phyloP scores from a whole-genome alignment of 2,797 vertebrate genomes.

The Brachyrhaphis roseni region DNA sequence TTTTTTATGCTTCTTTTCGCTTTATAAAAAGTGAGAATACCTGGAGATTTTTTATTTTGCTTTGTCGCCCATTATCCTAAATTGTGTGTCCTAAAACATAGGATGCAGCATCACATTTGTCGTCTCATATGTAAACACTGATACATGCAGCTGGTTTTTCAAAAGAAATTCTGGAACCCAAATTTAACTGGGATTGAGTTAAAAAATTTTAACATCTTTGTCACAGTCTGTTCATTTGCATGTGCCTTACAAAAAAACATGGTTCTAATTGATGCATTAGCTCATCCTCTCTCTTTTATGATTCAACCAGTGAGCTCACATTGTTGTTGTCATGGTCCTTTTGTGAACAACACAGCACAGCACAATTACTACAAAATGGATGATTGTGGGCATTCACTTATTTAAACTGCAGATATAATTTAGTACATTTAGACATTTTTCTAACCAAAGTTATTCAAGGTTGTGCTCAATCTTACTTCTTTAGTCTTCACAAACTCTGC shows the following conservation, averaged over 20 bases:
- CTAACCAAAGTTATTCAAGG: neutral
- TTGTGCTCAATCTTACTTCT: neutral
- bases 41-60: too few relatives aligned
- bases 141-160: too few relatives aligned
- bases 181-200: too few relatives aligned
- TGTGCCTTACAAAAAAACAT: neutral
- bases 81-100: neutral
- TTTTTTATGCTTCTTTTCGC: too few relatives aligned
- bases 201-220: neutral
- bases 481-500: neutral
- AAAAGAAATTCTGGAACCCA: too few relatives aligned
- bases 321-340: neutral
- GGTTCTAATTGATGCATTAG: neutral
- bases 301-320: neutral
- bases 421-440: neutral
- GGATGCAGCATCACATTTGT: too few relatives aligned
- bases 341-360: neutral
- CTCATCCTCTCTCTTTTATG: neutral
- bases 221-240: neutral
- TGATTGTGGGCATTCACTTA: neutral
- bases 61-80: too few relatives aligned
- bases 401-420: neutral
- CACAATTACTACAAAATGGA: neutral
- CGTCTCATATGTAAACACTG: neutral
- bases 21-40: too few relatives aligned